Percentiles rank a stretch among this genome's conserved stretches.
These are phyloP conservation scores for Halcyon smyrnensis DNA, from an alignment of 2,797 vertebrate genomes.

Conservation along the genomic window DNA sequence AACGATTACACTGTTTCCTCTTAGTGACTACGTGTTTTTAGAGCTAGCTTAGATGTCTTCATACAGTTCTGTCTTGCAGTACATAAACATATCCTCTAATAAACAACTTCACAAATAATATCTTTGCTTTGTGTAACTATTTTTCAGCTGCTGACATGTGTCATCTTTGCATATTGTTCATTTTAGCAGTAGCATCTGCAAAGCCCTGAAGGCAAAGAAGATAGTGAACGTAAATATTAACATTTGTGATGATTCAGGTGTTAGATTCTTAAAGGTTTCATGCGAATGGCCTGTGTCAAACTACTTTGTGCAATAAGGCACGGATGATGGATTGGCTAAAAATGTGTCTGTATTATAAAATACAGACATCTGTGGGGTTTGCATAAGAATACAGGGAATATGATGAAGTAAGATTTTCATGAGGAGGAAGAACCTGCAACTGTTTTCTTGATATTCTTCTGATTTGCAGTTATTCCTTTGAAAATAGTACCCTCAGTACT, in stretches of 20 bases:
- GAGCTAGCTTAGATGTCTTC: neutral
- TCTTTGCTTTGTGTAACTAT: neutral
- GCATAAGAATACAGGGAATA: neutral
- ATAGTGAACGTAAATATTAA: neutral
- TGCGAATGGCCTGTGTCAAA: neutral
- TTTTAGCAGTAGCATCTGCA: neutral
- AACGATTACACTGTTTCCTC: neutral
- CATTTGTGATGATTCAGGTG: neutral
- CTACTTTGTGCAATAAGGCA: neutral
- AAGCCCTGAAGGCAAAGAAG: neutral
- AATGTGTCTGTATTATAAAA: neutral
- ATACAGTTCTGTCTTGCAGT: neutral
- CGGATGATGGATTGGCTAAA: neutral
- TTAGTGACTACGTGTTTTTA: neutral
- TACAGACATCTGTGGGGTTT: neutral
- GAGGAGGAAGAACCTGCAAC: neutral
- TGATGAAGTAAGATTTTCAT: neutral
- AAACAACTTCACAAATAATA: neutral
- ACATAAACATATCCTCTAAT: neutral
- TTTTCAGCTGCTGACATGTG: neutral
- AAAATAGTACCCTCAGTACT: neutral
- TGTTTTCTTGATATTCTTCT: neutral
- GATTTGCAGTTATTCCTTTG: neutral
- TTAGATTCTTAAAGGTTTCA: neutral
- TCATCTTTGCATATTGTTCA: neutral